These are phyloP conservation scores for Neodiprion pinetum DNA, from an alignment of 1,140 invertebrate genomes.

Conservation along the genomic window DNA sequence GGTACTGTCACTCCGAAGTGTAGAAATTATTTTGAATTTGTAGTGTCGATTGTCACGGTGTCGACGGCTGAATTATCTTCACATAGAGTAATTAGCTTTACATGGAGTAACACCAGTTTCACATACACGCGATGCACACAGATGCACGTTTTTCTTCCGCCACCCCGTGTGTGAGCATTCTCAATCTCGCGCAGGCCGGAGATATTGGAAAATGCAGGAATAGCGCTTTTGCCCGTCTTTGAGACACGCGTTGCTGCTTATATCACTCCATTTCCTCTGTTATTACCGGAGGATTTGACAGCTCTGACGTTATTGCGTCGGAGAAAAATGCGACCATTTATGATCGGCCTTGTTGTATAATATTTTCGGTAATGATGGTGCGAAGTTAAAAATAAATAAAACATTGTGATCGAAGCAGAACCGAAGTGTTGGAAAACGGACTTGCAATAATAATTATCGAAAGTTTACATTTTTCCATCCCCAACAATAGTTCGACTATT, in stretches of 20 bases:
- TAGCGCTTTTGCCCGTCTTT: neutral
- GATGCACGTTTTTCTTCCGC: neutral
- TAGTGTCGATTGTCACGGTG: too few species aligned
- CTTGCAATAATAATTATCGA: too few species aligned
- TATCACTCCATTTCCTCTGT: constrained; percentile 5
- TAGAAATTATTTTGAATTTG: too few species aligned
- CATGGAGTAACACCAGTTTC: too few species aligned
- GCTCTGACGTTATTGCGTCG: neutral
- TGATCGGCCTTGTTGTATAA: neutral
- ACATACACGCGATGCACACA: neutral
- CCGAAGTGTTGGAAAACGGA: too few species aligned
- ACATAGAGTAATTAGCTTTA: too few species aligned
- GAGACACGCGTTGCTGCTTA: neutral
- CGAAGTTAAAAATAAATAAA: neutral
- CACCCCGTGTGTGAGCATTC: neutral
- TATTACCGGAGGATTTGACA: constrained; percentile 5
- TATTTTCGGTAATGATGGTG: neutral
- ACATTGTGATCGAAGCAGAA: neutral
- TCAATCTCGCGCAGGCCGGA: neutral
- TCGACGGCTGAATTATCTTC: too few species aligned
- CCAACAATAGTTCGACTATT: too few species aligned
- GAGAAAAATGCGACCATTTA: neutral
- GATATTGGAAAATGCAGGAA: constrained; percentile 2
- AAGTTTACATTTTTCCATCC: too few species aligned
- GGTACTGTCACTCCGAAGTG: too few species aligned